Percentiles rank a stretch among this genome's conserved stretches.
Conservation (phyloP, 2,888 invertebrate species). For the Drosophila barbarae region DNA sequence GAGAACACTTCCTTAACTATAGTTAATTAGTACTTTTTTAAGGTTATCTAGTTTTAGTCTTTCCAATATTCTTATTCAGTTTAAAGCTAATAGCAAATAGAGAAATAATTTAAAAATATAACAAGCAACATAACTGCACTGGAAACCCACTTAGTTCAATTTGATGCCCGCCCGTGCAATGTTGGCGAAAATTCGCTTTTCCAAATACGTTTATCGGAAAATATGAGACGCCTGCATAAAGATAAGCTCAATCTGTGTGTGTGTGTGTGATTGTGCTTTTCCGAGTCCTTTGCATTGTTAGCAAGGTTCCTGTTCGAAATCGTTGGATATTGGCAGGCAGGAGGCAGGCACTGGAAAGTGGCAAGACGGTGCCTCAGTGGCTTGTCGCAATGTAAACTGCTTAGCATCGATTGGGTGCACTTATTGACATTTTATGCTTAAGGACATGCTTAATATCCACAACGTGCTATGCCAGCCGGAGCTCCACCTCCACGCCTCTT, state of each 20-base stretch:
- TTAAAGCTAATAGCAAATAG: background rate
- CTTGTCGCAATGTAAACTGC: conserved; percentile 59
- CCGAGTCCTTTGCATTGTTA: conserved; percentile 41
- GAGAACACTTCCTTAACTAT: background rate
- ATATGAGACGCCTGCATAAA: conserved; percentile 35
- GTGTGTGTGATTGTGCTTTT: conserved; percentile 23
- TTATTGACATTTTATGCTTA: conserved; percentile 71
- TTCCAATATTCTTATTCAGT: background rate
- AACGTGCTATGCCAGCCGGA: conserved; percentile 29
- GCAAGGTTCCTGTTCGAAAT: conserved; percentile 23
- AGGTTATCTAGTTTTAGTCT: background rate
- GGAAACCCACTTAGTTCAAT: background rate
- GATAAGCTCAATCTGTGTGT: conserved; percentile 10
- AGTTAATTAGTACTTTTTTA: background rate
- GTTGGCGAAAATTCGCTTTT: conserved; percentile 38
- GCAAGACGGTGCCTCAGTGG: conserved; percentile 35
- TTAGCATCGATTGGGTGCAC: conserved; percentile 64
- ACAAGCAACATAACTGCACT: background rate
- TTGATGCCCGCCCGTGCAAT: background rate
- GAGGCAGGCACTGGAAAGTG: conserved; percentile 9
- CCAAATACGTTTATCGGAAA: conserved; percentile 39
- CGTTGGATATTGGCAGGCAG: conserved; percentile 3
- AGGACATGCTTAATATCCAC: conserved; percentile 70
- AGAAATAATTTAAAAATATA: background rate
- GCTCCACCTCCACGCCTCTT: conserved; percentile 7